These are phyloP conservation scores for Sylvilagus bachmani DNA, from an alignment of 2,113 vertebrate species.

Conservation along the genomic window DNA sequence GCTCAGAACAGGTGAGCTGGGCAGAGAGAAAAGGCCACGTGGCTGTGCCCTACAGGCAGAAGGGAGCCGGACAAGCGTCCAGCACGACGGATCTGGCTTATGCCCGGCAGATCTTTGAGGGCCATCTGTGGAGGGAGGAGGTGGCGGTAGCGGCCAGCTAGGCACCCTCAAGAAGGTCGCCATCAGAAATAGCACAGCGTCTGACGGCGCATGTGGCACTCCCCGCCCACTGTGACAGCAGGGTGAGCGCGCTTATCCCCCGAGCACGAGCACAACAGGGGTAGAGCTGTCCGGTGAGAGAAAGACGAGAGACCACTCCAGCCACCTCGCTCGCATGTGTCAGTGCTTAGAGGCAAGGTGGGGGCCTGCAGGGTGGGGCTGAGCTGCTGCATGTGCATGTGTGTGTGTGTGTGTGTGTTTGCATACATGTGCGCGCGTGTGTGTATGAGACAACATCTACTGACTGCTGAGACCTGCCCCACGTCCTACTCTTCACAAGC, in stretches of 20 bases:
- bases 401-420: too few species aligned
- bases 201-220: background rate
- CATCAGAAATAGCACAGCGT: slow-evolving; percentile 47
- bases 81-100: slow-evolving; percentile 47
- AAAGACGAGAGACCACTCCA: background rate
- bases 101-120: slow-evolving; percentile 60
- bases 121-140: slow-evolving; percentile 52
- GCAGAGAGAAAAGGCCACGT: slow-evolving; percentile 3
- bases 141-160: background rate
- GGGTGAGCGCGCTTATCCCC: background rate
- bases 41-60: background rate
- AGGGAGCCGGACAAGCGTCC: background rate
- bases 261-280: background rate
- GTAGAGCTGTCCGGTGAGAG: background rate
- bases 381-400: background rate
- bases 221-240: background rate
- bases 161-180: slow-evolving; percentile 47
- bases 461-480: background rate
- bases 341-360: background rate
- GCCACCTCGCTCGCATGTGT: background rate
- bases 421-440: too few species aligned
- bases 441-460: background rate
- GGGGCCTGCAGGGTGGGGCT: background rate
- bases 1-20: background rate
- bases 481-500: background rate